Base-by-base conservation (phyloP, 2,888 invertebrate genomes). In the Cheiracanthium punctorium region DNA sequence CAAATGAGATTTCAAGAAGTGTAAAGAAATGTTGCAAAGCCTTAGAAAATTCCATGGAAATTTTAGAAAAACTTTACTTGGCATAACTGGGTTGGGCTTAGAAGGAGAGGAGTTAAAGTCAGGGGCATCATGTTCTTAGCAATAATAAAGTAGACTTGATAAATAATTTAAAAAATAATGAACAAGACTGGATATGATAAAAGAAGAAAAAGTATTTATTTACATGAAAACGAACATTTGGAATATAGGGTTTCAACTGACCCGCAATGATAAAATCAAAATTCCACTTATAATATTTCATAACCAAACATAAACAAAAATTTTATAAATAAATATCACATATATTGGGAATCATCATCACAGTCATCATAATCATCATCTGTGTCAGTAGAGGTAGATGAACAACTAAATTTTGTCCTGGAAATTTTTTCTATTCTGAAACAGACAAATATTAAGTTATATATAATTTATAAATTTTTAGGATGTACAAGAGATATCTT, bases 281-380 rank as follows among this genome's bases (percentile, higher is more conserved):
- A 37, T 7, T 24, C 7, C 1, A 24, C 7, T 24, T 7, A 58
- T 24, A 17, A 24, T 24, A 58, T 24, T 24, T 58, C 20, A 24
- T 24, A 58, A 20, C 4, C 1, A 8, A 58, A 58, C 58, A 58
- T 58, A 58, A 58, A 48, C 4, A 17, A 14, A 14, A 24, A 14
- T n/a, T 41, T 4, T 20, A 20, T 41, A 71, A 58, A 74, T 32
- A 58, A 74, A 24, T 43, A 73, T 79, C 79, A 84, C 29, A 58
- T 33, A 52, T 29, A 24, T 0, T 17, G 67, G 4, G 75, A 77
- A 1, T 64, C 72, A 37, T 77, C 82, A 29, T 79, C 81, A 73
- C 69, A 81, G 8, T 81, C 87, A 32, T 74, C 87, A 43, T 67
- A 37, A n/a, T 80, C 85, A 58, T 87, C 87, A 48, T 87, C 81